phyloP scores from a whole-genome alignment of 1,140 invertebrate species.

The Dreissena polymorpha region DNA sequence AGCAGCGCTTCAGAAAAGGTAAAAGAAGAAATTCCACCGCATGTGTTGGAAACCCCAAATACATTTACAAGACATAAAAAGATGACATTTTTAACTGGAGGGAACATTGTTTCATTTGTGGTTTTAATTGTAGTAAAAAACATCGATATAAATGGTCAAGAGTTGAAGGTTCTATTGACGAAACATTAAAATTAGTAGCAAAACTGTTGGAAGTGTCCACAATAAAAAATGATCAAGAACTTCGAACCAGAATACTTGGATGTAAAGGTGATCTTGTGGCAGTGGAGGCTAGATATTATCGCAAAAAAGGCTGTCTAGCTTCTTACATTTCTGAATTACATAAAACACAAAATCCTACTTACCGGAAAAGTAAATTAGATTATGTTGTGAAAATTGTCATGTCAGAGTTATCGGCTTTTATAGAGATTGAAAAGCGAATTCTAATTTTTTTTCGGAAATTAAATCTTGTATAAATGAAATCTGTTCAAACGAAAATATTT shows the following conservation, averaged over 20 bases:
- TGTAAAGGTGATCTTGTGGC: too few relatives aligned
- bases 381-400: too few relatives aligned
- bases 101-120: constrained; percentile 23
- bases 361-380: too few relatives aligned
- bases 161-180: constrained; percentile 3
- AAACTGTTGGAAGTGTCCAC: neutral
- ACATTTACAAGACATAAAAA: constrained; percentile 7
- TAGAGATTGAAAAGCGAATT: too few relatives aligned
- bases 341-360: too few relatives aligned
- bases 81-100: constrained; percentile 15
- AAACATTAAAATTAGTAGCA: constrained; percentile 10
- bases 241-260: too few relatives aligned
- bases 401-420: too few relatives aligned
- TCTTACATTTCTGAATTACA: too few relatives aligned
- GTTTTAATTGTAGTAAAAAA: constrained; percentile 2
- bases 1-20: neutral
- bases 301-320: too few relatives aligned
- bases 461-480: neutral
- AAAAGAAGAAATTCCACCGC: too few relatives aligned
- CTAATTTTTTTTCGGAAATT: neutral
- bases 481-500: neutral
- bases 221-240: neutral
- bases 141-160: constrained; percentile 12
- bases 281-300: too few relatives aligned
- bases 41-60: neutral